These are phyloP conservation scores for Orius insidiosus DNA, from an alignment of 1,140 invertebrate genomes.

Conservation along the genomic window DNA sequence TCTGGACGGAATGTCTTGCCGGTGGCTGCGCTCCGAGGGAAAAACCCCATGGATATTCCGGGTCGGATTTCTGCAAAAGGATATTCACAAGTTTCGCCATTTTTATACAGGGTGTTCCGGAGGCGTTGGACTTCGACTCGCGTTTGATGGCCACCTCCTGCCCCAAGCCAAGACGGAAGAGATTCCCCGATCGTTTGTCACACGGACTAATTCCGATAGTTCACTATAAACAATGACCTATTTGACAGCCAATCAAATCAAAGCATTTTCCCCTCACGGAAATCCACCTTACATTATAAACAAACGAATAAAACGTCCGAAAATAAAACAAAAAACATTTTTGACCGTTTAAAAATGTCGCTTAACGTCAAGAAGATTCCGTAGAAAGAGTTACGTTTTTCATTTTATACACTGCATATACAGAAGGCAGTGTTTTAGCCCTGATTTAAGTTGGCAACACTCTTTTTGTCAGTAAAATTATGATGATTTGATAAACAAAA, in stretches of 20 bases:
- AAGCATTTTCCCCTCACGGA: too few relatives aligned
- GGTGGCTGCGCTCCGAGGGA: neutral
- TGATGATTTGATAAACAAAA: too few relatives aligned
- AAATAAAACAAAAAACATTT: too few relatives aligned
- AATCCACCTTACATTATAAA: too few relatives aligned
- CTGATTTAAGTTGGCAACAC: too few relatives aligned
- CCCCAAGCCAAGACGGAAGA: constrained; percentile 6
- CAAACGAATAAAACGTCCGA: too few relatives aligned
- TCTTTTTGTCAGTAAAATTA: too few relatives aligned
- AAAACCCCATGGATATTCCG: constrained; percentile 3
- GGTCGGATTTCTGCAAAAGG: constrained; percentile 2
- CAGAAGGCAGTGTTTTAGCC: too few relatives aligned
- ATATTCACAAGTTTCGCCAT: constrained; percentile 5
- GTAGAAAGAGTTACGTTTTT: too few relatives aligned
- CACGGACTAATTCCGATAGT: constrained; percentile 1
- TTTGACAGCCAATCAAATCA: constrained; percentile 2
- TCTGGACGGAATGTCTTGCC: neutral
- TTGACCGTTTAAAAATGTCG: too few relatives aligned
- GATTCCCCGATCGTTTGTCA: constrained; percentile 1
- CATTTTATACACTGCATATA: too few relatives aligned
- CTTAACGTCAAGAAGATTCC: too few relatives aligned
- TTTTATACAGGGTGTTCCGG: neutral
- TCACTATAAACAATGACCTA: constrained; percentile 8
- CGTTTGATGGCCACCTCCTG: neutral
- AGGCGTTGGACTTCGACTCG: neutral